Evolutionary conservation across 2,888 invertebrate genomes (phyloP).

Genomic region (Sinentomon sp.): DNA sequence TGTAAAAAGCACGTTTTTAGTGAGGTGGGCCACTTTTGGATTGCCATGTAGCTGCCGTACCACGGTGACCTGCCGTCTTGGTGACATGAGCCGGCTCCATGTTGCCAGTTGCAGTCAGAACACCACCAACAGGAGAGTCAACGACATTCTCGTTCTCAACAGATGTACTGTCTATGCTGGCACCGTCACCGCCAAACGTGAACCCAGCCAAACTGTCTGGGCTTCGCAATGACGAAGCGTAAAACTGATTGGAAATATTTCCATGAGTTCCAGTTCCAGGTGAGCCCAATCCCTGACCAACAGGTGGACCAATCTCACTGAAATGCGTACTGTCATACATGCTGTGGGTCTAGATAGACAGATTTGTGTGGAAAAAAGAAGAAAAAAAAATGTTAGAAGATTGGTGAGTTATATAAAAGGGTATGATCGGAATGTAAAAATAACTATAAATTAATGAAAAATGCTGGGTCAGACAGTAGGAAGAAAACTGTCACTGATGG

Average conservation of each 20-base stretch:
- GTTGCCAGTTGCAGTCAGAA: too few species aligned
- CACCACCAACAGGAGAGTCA: too few species aligned
- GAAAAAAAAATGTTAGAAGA: constrained; percentile 1
- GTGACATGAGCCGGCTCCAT: too few species aligned
- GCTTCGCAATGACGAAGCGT: constrained; percentile 39
- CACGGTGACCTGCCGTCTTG: too few species aligned
- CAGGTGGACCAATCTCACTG: constrained; percentile 25
- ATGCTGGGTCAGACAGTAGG: too few species aligned
- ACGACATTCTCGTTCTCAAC: too few species aligned
- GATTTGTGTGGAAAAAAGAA: constrained; percentile 7
- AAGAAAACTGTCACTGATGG: background rate
- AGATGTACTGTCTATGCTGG: constrained; percentile 22
- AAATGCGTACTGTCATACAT: constrained; percentile 43
- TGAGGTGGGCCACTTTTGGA: too few species aligned
- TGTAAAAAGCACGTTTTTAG: too few species aligned
- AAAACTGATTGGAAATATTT: constrained; percentile 35
- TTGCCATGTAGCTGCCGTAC: too few species aligned
- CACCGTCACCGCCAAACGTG: too few species aligned
- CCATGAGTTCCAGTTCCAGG: too few species aligned
- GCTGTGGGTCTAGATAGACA: constrained; percentile 33
- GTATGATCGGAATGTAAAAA: background rate
- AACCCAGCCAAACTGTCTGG: constrained; percentile 38
- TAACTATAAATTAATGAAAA: background rate
- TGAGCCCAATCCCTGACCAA: constrained; percentile 21
- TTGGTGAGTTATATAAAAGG: constrained; percentile 1